These are phyloP conservation scores for Polyploca ridens DNA, from an alignment of 2,888 invertebrate genomes.

Conservation along the genomic window DNA sequence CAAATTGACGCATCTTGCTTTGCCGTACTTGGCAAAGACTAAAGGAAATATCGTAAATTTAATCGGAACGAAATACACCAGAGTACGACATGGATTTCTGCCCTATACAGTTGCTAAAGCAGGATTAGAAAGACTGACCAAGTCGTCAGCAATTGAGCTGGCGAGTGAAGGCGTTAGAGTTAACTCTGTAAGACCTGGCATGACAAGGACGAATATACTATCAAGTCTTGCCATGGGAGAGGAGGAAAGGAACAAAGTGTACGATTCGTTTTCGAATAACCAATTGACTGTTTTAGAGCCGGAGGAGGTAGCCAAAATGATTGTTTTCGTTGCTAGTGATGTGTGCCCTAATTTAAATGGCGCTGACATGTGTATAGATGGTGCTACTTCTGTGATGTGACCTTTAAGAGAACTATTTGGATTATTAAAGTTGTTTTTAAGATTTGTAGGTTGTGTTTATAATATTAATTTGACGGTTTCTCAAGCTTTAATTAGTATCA, in stretches of 20 bases:
- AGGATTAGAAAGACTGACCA: conserved; percentile 52
- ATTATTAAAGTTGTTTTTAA: not conserved
- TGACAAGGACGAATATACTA: conserved; percentile 48
- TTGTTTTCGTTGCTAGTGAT: conserved; percentile 55
- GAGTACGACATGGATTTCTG: conserved; percentile 50
- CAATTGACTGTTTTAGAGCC: conserved; percentile 47
- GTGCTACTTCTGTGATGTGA: conserved; percentile 30
- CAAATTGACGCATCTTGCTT: conserved; percentile 90
- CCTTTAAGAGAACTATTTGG: not conserved
- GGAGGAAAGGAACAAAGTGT: conserved; percentile 38
- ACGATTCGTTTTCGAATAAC: conserved; percentile 32
- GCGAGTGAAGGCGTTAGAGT: conserved; percentile 50
- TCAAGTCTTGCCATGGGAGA: conserved; percentile 44
- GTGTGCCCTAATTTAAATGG: conserved; percentile 57
- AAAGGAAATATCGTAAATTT: conserved; percentile 95
- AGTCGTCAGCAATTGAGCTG: conserved; percentile 51
- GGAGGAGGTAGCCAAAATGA: conserved; percentile 57
- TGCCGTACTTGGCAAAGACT: conserved; percentile 90
- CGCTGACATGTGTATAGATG: conserved; percentile 46
- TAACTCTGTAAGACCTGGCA: conserved; percentile 51
- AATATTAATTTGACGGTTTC: not conserved
- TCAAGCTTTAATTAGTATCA: not conserved
- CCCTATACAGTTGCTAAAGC: conserved; percentile 46
- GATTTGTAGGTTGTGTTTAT: not conserved
- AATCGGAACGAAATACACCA: conserved; percentile 91